These are phyloP conservation scores for Turnix velox DNA, from an alignment of 2,113 vertebrate genomes.

Conservation along the genomic window DNA sequence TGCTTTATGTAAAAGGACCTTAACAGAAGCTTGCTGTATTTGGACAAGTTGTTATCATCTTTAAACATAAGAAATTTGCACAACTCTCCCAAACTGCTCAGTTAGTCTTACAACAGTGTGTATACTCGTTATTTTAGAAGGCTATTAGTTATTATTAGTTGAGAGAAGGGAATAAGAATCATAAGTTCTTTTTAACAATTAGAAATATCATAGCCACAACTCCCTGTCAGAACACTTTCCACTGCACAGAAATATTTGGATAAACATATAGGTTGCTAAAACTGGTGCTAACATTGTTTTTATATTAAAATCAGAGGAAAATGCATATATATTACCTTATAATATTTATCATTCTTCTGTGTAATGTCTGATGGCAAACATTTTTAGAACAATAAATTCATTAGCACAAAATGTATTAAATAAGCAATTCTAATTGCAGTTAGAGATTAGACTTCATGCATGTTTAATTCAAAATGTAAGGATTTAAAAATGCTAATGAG, in stretches of 20 bases:
- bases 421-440: not conserved
- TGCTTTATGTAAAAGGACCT: not conserved
- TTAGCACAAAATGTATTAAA: constrained; percentile 8
- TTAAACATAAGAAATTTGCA: not conserved
- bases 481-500: constrained; percentile 59
- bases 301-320: not conserved
- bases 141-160: not conserved
- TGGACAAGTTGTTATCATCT: not conserved
- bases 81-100: not conserved
- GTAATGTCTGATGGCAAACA: not conserved
- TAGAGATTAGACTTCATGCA: constrained; percentile 25
- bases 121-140: not conserved
- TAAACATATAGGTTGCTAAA: not conserved
- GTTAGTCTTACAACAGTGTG: not conserved
- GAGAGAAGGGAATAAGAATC: not conserved
- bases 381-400: not conserved
- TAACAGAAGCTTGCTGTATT: not conserved
- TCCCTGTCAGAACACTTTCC: not conserved
- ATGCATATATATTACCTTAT: not conserved
- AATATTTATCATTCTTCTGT: not conserved
- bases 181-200: not conserved
- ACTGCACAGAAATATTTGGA: not conserved
- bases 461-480: constrained; percentile 40
- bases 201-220: not conserved
- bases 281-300: not conserved